Percentiles rank a stretch among this genome's conserved stretches.
Evolutionary conservation across 2,797 vertebrate species (phyloP).

Genomic region (Luscinia luscinia): DNA sequence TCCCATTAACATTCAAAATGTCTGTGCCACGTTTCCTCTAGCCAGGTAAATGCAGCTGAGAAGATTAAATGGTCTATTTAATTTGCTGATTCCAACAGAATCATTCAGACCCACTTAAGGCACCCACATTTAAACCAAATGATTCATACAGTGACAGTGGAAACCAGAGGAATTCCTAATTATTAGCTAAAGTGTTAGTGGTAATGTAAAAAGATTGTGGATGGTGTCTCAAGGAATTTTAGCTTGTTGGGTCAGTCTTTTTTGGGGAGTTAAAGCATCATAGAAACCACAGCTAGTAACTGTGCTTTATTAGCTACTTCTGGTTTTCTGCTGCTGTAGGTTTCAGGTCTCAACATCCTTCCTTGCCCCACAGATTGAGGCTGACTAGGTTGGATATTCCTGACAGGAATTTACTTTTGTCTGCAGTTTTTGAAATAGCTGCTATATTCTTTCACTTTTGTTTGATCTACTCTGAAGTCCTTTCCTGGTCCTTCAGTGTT

Average conservation of each 20-base stretch:
- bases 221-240: background rate
- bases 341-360: background rate
- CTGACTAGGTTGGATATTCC: background rate
- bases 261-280: background rate
- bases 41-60: background rate
- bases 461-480: background rate
- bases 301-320: background rate
- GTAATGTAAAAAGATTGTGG: background rate
- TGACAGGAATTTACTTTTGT: background rate
- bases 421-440: background rate
- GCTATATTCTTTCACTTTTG: background rate
- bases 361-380: background rate
- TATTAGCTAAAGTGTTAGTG: slow-evolving; percentile 22
- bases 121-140: background rate
- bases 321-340: background rate
- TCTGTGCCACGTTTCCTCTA: background rate
- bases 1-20: background rate
- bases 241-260: background rate
- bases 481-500: background rate
- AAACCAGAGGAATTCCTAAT: slow-evolving; percentile 44
- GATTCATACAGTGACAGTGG: background rate
- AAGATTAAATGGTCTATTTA: slow-evolving; percentile 27
- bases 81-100: slow-evolving; percentile 46
- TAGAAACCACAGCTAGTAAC: background rate
- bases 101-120: background rate